A percentile compares a stretch with the other conserved stretches of the same genome.
Conservation (phyloP, 2,888 invertebrate species). For the Nomada hirtipes region DNA sequence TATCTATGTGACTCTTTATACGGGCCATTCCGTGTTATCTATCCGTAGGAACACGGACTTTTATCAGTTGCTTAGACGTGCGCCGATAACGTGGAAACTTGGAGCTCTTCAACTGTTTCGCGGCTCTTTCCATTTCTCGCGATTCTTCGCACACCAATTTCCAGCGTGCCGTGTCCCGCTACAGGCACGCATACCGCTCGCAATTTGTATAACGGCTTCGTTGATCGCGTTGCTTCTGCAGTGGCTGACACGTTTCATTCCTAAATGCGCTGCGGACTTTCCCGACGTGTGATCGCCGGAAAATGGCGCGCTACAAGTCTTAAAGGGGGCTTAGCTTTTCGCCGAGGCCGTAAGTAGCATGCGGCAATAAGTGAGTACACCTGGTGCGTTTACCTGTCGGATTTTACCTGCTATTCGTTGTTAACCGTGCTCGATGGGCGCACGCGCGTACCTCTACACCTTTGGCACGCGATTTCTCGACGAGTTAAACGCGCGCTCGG, state of each 20-base stretch:
- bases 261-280: neutral
- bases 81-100: constrained; percentile 77
- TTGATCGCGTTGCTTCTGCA: neutral
- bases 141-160: constrained; percentile 27
- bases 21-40: constrained; percentile 81
- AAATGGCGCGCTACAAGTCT: neutral
- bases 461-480: neutral
- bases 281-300: too few relatives aligned
- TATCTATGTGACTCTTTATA: constrained; percentile 82
- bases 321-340: neutral
- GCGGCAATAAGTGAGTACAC: constrained; percentile 40
- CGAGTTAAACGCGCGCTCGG: neutral
- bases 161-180: constrained; percentile 27
- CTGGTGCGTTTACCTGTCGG: constrained; percentile 55
- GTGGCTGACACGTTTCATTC: neutral
- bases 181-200: neutral
- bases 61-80: constrained; percentile 84
- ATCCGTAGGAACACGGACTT: constrained; percentile 80
- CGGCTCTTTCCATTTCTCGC: constrained; percentile 45
- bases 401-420: constrained; percentile 49
- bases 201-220: constrained; percentile 15
- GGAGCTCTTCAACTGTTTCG: constrained; percentile 68
- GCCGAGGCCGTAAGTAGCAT: constrained; percentile 32
- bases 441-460: constrained; percentile 6
- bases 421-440: constrained; percentile 16